Evolutionary conservation across 2,113 vertebrate species (phyloP).

Genomic region (Machaerirhynchus nigripectus): DNA sequence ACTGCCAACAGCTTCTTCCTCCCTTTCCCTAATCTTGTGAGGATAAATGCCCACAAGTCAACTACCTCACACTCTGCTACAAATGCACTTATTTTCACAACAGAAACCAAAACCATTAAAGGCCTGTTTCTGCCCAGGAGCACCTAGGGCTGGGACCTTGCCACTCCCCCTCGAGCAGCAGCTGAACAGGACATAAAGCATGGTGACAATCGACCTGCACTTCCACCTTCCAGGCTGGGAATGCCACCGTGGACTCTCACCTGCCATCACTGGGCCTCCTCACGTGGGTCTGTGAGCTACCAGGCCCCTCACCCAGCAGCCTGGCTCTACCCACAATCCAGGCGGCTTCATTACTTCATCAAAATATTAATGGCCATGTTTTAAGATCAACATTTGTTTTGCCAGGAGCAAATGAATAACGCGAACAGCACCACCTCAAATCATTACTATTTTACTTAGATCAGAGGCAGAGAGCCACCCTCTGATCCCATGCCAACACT

Average conservation of each 20-base stretch:
- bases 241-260: neutral
- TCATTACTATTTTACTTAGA: neutral
- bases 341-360: slow-evolving; percentile 3
- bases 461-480: neutral
- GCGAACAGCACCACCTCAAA: neutral
- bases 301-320: neutral
- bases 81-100: neutral
- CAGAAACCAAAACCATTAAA: neutral
- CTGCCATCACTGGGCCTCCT: neutral
- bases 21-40: neutral
- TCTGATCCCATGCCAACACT: neutral
- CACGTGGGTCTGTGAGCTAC: neutral
- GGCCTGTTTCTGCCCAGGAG: neutral
- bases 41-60: neutral
- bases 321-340: neutral
- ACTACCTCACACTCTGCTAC: neutral
- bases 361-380: slow-evolving; percentile 20
- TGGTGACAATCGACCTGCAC: accelerated
- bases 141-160: neutral
- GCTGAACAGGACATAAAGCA: neutral
- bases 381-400: slow-evolving; percentile 45
- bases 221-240: neutral
- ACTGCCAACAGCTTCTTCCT: neutral
- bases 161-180: neutral
- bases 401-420: slow-evolving; percentile 36